These are phyloP conservation scores for Cynodonichthys magdalenae DNA, from an alignment of 2,797 vertebrate species.

Conservation along the genomic window DNA sequence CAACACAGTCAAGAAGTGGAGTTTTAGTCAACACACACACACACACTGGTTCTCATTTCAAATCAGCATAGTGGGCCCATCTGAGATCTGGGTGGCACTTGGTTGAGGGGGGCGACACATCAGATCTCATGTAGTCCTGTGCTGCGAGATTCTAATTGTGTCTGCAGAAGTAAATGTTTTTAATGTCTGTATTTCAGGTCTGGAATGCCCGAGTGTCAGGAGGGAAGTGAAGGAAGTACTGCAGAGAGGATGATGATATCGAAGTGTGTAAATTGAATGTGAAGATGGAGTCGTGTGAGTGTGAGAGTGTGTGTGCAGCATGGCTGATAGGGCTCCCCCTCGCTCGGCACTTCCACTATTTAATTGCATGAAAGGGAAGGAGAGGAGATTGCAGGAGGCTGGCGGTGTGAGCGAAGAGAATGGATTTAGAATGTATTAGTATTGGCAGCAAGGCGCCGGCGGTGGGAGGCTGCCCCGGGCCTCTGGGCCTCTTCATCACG, in stretches of 20 bases:
- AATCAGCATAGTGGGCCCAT: slow-evolving; percentile 57
- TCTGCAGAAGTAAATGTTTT: slow-evolving; percentile 72
- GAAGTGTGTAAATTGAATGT: slow-evolving; percentile 82
- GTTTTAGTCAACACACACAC: slow-evolving; percentile 62
- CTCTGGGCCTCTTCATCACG: slow-evolving; percentile 70
- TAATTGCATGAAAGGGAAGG: slow-evolving; percentile 85
- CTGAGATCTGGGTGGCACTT: slow-evolving; percentile 58
- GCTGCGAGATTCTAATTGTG: slow-evolving; percentile 78
- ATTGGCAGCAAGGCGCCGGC: slow-evolving; percentile 80
- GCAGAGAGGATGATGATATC: slow-evolving; percentile 81
- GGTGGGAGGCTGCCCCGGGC: slow-evolving; percentile 76
- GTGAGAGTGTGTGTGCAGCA: slow-evolving; percentile 70
- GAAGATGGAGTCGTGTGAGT: slow-evolving; percentile 71
- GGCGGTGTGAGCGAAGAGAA: slow-evolving; percentile 80
- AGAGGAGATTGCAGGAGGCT: slow-evolving; percentile 81
- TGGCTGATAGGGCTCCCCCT: slow-evolving; percentile 82
- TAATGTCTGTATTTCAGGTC: slow-evolving; percentile 77
- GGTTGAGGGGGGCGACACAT: slow-evolving; percentile 67
- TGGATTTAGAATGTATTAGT: slow-evolving; percentile 86
- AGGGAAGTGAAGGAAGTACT: slow-evolving; percentile 70
- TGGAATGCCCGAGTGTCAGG: slow-evolving; percentile 67
- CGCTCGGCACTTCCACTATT: slow-evolving; percentile 81
- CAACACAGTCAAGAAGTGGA: slow-evolving; percentile 70
- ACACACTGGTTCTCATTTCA: slow-evolving; percentile 46
- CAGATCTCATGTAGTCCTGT: slow-evolving; percentile 63